These are phyloP conservation scores for Leptinotarsa defecta DNA, from an alignment of 1,140 invertebrate genomes.

Conservation along the genomic window DNA sequence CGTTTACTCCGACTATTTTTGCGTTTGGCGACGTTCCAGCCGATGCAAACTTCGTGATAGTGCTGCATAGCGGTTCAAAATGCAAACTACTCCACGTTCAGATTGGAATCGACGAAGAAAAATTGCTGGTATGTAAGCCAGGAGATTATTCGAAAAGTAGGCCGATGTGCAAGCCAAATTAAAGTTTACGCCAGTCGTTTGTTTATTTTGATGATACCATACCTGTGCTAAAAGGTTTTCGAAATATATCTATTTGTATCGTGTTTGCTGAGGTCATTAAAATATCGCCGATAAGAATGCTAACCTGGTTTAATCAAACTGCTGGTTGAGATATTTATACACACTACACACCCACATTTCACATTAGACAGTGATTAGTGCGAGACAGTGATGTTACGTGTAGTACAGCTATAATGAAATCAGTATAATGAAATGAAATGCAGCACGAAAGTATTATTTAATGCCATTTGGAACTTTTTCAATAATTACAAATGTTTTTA, in stretches of 20 bases:
- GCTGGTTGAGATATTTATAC: too few species aligned
- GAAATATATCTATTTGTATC: background rate
- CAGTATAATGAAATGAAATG: too few species aligned
- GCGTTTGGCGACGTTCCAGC: background rate
- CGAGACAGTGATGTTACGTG: too few species aligned
- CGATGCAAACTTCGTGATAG: background rate
- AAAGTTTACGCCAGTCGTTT: background rate
- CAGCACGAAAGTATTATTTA: too few species aligned
- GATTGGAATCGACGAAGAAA: background rate
- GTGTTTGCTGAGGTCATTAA: background rate
- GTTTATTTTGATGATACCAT: background rate
- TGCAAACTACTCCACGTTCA: background rate
- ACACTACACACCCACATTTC: too few species aligned
- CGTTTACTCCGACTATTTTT: background rate
- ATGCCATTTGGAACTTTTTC: too few species aligned
- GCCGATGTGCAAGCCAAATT: background rate
- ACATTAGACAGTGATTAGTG: too few species aligned
- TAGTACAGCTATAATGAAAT: too few species aligned
- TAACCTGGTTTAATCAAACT: background rate
- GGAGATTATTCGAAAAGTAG: background rate
- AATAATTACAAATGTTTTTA: too few species aligned
- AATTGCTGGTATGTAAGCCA: background rate
- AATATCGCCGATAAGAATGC: background rate
- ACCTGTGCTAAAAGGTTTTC: background rate
- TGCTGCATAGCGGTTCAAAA: background rate